Percentiles rank a stretch among this genome's conserved stretches.
These are phyloP conservation scores for Mobula hypostoma DNA, from an alignment of 2,113 vertebrate genomes.

Conservation along the genomic window DNA sequence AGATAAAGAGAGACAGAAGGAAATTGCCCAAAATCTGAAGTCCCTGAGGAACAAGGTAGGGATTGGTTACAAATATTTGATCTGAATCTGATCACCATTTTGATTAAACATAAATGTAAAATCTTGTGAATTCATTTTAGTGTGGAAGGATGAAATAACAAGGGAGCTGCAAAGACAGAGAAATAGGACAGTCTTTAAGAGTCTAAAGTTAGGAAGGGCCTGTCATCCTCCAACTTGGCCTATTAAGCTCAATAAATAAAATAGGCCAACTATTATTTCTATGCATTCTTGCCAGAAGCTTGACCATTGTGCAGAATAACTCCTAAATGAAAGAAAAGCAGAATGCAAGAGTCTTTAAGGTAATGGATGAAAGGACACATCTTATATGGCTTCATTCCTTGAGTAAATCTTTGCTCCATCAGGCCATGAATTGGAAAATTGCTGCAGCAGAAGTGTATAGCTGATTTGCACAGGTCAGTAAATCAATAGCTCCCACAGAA, in stretches of 20 bases:
- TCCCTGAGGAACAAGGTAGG: slow-evolving; percentile 64
- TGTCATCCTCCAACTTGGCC: background rate
- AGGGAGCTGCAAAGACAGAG: background rate
- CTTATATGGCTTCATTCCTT: background rate
- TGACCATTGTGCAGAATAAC: background rate
- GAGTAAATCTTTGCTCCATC: background rate
- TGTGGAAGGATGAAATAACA: background rate
- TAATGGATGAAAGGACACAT: background rate
- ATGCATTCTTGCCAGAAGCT: background rate
- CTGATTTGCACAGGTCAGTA: background rate
- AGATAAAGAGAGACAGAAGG: slow-evolving; percentile 45
- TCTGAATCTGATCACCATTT: background rate
- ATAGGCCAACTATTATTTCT: background rate
- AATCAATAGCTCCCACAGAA: background rate
- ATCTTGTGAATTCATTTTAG: background rate
- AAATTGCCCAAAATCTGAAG: slow-evolving; percentile 57
- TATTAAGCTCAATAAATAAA: background rate
- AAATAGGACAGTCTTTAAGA: background rate
- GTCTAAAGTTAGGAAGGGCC: background rate
- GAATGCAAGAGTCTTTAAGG: background rate
- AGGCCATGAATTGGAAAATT: background rate
- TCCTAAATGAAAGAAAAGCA: background rate
- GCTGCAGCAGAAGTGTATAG: background rate
- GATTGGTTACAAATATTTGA: too few species aligned
- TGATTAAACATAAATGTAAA: background rate